Conservation (phyloP, 1,140 invertebrate species). For the Rhizoglyphus robini region DNA sequence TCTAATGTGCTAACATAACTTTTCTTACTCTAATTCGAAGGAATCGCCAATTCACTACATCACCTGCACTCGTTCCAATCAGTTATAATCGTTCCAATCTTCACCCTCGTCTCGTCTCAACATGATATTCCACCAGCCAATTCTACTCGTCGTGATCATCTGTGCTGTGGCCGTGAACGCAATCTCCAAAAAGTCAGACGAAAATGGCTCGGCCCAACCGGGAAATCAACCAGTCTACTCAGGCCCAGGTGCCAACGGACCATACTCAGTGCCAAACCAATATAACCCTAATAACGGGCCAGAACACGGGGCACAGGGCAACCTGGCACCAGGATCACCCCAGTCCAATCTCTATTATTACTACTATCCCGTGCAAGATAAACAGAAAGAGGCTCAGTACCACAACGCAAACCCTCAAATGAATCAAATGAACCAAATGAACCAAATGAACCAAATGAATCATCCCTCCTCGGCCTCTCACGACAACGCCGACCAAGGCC, state of each 20-base stretch:
- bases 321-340: neutral
- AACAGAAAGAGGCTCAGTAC: conserved; percentile 21
- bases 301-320: neutral
- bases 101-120: neutral
- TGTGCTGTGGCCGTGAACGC: neutral
- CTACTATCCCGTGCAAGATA: conserved; percentile 28
- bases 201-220: neutral
- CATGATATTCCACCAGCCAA: conserved; percentile 11
- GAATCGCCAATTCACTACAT: too few species aligned
- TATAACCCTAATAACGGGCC: neutral
- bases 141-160: neutral
- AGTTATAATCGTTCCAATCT: neutral
- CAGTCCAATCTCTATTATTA: conserved; percentile 28
- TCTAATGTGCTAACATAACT: neutral
- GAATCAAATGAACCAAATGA: too few species aligned
- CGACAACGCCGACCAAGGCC: neutral
- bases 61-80: neutral
- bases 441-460: too few species aligned
- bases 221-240: conserved; percentile 10
- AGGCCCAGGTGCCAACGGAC: neutral
- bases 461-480: neutral
- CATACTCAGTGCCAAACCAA: conserved; percentile 14
- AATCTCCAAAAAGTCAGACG: conserved; percentile 11
- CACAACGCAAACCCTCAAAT: conserved; percentile 18
- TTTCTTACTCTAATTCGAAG: neutral